Evolutionary conservation across 2,797 vertebrate genomes (phyloP).

Genomic region (Ambastaia sidthimunki): DNA sequence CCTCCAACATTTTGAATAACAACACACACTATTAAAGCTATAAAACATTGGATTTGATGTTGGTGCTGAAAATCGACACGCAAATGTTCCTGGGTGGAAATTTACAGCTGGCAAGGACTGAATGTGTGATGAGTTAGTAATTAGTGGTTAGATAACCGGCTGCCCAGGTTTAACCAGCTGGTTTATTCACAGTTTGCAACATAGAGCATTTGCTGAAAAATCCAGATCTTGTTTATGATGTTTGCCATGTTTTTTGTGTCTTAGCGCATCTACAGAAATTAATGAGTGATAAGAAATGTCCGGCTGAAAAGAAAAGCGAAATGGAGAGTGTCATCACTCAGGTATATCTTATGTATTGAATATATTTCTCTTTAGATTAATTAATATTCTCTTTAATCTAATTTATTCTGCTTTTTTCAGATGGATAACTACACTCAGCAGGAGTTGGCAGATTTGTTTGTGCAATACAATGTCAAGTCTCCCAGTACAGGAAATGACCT

Average conservation of each 20-base stretch:
- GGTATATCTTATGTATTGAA: conserved; percentile 71
- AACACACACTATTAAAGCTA: not conserved
- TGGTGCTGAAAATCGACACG: not conserved
- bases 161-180: not conserved
- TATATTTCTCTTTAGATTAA: not conserved
- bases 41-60: not conserved
- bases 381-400: not conserved
- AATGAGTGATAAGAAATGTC: conserved; percentile 97
- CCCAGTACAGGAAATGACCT: conserved; percentile 94
- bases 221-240: not conserved
- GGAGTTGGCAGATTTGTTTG: conserved; percentile 90
- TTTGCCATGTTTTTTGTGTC: conserved; percentile 18
- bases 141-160: not conserved
- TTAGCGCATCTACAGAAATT: conserved; percentile 95
- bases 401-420: conserved; percentile 66
- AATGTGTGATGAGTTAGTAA: not conserved
- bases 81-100: not conserved
- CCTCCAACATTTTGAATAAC: not conserved
- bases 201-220: not conserved
- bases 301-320: conserved; percentile 89
- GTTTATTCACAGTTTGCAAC: not conserved
- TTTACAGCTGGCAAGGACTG: not conserved
- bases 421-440: conserved; percentile 95
- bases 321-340: conserved; percentile 94
- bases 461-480: conserved; percentile 95